phyloP scores from a whole-genome alignment of 2,888 invertebrate genomes.

The Psococerastis gibbosa region DNA sequence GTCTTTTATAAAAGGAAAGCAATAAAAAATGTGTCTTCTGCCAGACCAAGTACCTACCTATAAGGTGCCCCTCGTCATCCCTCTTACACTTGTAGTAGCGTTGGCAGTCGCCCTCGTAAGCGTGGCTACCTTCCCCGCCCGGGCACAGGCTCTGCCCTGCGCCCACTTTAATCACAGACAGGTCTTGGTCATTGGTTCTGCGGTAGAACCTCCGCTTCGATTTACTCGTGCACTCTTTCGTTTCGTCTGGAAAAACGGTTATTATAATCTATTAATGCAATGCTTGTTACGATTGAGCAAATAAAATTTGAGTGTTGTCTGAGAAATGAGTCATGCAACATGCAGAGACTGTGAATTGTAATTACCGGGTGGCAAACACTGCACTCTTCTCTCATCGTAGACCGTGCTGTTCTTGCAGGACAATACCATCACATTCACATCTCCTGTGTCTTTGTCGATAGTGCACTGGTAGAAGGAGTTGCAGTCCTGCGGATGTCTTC shows the following conservation, averaged over 20 bases:
- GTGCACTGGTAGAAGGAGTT: constrained; percentile 72
- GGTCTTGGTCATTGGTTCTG: constrained; percentile 17
- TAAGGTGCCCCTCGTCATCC: constrained; percentile 26
- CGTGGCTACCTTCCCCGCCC: constrained; percentile 40
- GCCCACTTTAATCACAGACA: constrained; percentile 34
- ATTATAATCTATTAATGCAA: too few relatives aligned
- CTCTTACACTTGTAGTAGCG: constrained; percentile 52
- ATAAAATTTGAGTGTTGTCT: too few relatives aligned
- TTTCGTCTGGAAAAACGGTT: constrained; percentile 16
- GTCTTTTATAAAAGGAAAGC: too few relatives aligned
- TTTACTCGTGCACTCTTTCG: constrained; percentile 15
- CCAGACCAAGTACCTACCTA: too few relatives aligned
- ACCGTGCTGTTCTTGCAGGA: constrained; percentile 59
- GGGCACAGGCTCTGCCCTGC: constrained; percentile 39
- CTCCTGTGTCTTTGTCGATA: constrained; percentile 35
- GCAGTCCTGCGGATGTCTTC: constrained; percentile 63
- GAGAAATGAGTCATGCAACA: not conserved
- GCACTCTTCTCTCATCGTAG: constrained; percentile 49
- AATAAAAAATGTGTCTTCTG: too few relatives aligned
- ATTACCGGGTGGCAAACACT: constrained; percentile 46
- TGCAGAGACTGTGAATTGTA: not conserved
- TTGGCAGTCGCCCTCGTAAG: constrained; percentile 45
- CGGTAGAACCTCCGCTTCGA: constrained; percentile 27
- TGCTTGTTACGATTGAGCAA: too few relatives aligned
- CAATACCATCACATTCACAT: constrained; percentile 52